These are phyloP conservation scores for Seira musarum DNA, from an alignment of 2,888 invertebrate species.

Conservation along the genomic window DNA sequence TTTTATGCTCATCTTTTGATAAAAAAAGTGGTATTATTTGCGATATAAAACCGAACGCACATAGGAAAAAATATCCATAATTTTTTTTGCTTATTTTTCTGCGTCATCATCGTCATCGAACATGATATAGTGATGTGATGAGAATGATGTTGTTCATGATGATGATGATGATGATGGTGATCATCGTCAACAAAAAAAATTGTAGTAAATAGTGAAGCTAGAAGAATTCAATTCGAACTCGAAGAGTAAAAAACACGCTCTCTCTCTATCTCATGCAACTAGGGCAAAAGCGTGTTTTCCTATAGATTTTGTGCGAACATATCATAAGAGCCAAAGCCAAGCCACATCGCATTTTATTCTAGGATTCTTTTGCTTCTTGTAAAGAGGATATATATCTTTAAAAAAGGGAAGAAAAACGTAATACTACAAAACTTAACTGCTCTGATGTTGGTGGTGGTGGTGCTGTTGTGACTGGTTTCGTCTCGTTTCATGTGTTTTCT, in stretches of 20 bases:
- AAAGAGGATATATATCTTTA: background rate
- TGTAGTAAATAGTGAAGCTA: conserved; percentile 21
- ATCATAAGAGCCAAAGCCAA: too few species aligned
- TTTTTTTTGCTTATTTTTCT: conserved; percentile 51
- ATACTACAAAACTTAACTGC: background rate
- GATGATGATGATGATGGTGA: conserved; percentile 17
- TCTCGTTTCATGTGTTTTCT: conserved; percentile 22
- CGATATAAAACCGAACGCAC: conserved; percentile 39
- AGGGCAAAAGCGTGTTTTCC: conserved; percentile 46
- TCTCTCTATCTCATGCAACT: conserved; percentile 47
- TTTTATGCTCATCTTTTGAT: background rate
- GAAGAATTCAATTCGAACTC: conserved; percentile 17
- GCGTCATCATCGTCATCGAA: conserved; percentile 54
- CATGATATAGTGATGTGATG: too few species aligned
- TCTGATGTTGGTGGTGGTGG: background rate
- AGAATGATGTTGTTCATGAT: too few species aligned
- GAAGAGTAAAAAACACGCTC: conserved; percentile 10
- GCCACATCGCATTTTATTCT: background rate
- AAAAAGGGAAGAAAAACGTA: conserved; percentile 6
- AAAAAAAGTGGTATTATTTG: conserved; percentile 26
- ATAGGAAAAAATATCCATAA: conserved; percentile 36
- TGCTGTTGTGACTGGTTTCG: conserved; percentile 21
- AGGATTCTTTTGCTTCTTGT: background rate
- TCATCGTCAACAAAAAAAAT: conserved; percentile 27
- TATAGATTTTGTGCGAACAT: background rate